phyloP scores from a whole-genome alignment of 2,113 vertebrate genomes.

The Menura novaehollandiae region DNA sequence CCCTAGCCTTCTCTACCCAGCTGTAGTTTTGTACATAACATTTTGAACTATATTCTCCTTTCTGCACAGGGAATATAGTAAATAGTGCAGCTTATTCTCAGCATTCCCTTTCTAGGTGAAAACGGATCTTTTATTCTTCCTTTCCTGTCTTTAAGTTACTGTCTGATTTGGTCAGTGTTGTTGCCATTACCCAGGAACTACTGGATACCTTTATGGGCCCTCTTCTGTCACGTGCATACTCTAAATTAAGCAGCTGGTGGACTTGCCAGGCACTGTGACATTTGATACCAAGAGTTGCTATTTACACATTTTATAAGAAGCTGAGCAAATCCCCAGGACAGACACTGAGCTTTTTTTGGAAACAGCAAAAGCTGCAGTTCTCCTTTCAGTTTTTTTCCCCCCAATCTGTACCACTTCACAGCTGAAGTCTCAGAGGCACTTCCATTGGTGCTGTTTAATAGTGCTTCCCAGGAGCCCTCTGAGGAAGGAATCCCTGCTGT shows the following conservation, averaged over 20 bases:
- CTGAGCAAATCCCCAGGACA: neutral
- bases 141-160: neutral
- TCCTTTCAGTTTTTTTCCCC: neutral
- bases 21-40: neutral
- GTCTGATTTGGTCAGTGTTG: neutral
- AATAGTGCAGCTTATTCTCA: neutral
- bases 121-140: neutral
- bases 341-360: neutral
- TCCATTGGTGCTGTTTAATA: neutral
- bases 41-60: neutral
- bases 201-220: neutral
- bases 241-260: neutral
- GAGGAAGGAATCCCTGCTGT: neutral
- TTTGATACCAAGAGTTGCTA: neutral
- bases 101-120: neutral
- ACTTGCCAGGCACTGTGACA: neutral
- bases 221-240: neutral
- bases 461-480: neutral
- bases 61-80: neutral
- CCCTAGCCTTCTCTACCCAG: neutral
- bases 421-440: neutral
- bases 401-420: neutral
- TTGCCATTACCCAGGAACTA: neutral
- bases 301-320: neutral
- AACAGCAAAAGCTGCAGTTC: neutral